A percentile compares a stretch with the other conserved stretches of the same genome.
phyloP scores from a whole-genome alignment of 1,140 invertebrate genomes.

The Atta texana region DNA sequence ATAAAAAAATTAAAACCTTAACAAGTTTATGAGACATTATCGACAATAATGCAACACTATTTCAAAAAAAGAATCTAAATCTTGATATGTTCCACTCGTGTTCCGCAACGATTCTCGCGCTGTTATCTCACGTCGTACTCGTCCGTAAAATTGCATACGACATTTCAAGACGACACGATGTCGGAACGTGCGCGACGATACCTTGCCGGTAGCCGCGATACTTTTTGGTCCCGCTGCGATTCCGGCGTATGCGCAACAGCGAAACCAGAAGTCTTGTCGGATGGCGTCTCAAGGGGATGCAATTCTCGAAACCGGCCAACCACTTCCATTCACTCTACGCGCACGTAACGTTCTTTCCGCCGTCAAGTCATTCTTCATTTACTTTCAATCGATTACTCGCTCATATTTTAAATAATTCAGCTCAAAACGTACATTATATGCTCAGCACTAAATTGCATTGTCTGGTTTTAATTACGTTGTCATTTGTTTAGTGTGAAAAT shows the following conservation, averaged over 20 bases:
- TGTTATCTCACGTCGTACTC: slow-evolving; percentile 68
- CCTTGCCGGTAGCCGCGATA: slow-evolving; percentile 4
- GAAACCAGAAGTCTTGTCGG: slow-evolving; percentile 57
- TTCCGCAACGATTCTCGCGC: slow-evolving; percentile 23
- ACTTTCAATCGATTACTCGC: slow-evolving; percentile 30
- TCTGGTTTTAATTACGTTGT: slow-evolving; percentile 8
- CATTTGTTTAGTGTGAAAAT: slow-evolving; percentile 15
- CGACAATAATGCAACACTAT: slow-evolving; percentile 6
- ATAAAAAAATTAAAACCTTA: background rate
- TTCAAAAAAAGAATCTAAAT: slow-evolving; percentile 44
- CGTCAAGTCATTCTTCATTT: slow-evolving; percentile 15
- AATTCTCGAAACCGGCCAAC: slow-evolving; percentile 42
- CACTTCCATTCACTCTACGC: slow-evolving; percentile 30
- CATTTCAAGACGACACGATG: slow-evolving; percentile 64
- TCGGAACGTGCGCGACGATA: slow-evolving; percentile 58
- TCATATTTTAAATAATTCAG: background rate
- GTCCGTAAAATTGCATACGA: slow-evolving; percentile 74
- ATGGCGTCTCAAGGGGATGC: slow-evolving; percentile 42
- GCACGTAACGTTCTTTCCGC: slow-evolving; percentile 3
- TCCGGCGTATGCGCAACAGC: slow-evolving; percentile 34
- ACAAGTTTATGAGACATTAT: slow-evolving; percentile 6
- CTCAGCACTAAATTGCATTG: background rate
- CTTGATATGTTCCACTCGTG: slow-evolving; percentile 25
- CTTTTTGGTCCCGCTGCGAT: slow-evolving; percentile 27
- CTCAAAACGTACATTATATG: background rate